Evolutionary conservation across 2,113 vertebrate species (phyloP).

Genomic region (Ahaetulla prasina): DNA sequence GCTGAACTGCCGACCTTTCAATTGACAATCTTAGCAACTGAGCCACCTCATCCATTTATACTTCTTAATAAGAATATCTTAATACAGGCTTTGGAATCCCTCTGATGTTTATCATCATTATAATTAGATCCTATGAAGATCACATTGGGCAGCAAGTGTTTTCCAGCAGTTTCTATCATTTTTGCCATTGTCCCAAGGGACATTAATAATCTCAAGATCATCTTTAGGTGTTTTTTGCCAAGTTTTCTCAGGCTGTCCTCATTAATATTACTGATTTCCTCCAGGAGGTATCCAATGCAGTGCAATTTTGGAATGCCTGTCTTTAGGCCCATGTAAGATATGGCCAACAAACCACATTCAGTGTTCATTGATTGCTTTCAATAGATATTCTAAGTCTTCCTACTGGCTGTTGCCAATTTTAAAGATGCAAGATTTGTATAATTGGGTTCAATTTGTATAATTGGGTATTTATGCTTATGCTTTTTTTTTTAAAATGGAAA

Average conservation of each 20-base stretch:
- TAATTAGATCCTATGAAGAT: no score
- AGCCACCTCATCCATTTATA: no score
- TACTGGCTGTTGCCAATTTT: background rate
- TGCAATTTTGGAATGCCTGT: no score
- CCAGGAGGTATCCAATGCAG: no score
- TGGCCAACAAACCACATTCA: no score
- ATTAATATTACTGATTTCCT: no score
- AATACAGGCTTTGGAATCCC: background rate
- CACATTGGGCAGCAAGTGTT: background rate
- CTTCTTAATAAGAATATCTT: background rate
- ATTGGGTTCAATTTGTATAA: background rate
- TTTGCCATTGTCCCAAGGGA: background rate
- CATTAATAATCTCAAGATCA: background rate
- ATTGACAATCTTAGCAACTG: no score
- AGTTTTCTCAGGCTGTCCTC: background rate
- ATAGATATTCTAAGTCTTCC: no score
- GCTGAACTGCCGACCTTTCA: no score
- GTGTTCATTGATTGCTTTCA: no score
- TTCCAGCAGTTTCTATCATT: background rate
- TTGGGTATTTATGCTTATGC: no score
- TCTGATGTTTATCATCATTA: background rate
- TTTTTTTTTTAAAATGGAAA: background rate
- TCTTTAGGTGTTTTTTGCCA: background rate
- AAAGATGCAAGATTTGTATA: background rate
- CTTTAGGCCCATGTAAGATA: no score